Evolutionary conservation across 2,113 vertebrate genomes (phyloP).

Genomic region (Junco hyemalis): DNA sequence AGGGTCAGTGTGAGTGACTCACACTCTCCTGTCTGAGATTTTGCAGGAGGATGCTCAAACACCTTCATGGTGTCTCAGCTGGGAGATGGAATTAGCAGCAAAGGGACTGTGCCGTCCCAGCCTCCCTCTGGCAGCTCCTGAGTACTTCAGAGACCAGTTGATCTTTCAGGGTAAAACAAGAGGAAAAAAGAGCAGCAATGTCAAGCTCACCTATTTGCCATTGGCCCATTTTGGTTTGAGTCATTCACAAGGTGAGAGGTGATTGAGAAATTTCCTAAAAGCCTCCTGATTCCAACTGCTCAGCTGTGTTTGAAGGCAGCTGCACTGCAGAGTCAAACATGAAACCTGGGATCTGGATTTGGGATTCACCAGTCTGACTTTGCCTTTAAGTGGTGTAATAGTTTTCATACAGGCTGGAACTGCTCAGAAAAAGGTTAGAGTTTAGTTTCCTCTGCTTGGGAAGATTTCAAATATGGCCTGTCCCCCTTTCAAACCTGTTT

Average conservation of each 20-base stretch:
- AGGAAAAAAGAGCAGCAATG: fast-evolving
- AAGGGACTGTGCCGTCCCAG: neutral
- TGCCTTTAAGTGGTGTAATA: neutral
- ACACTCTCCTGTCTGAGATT: neutral
- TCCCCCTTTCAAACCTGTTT: neutral
- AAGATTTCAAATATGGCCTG: neutral
- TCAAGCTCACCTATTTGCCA: neutral
- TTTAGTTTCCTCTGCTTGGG: neutral
- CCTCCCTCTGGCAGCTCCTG: neutral
- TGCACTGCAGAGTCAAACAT: neutral
- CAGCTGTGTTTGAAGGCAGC: neutral
- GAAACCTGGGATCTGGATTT: neutral
- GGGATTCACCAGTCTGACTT: neutral
- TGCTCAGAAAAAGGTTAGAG: neutral
- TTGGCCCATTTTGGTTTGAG: neutral
- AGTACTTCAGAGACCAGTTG: neutral
- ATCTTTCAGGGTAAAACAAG: neutral
- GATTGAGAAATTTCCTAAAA: neutral
- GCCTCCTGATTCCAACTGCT: neutral
- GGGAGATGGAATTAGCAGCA: neutral
- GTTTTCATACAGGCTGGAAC: neutral
- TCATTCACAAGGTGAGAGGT: neutral
- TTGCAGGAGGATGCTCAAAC: neutral
- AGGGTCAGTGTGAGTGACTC: neutral
- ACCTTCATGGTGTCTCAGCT: neutral